Conservation (phyloP, 2,113 vertebrate genomes). For the Cyprinodon brontotheroides region DNA sequence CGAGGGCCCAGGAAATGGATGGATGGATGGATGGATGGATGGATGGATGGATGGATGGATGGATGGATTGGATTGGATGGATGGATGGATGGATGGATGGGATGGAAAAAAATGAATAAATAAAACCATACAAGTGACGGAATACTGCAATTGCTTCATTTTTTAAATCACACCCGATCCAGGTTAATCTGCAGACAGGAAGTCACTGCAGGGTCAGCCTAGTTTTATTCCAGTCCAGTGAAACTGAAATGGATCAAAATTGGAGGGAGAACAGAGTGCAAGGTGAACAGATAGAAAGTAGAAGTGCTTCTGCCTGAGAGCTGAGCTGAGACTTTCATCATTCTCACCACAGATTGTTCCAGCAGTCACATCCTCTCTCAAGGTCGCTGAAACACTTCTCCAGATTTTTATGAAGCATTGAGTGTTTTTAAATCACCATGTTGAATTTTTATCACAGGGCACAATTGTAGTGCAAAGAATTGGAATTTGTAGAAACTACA, state of each 20-base stretch:
- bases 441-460: background rate
- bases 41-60: no score
- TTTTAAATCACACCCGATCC: background rate
- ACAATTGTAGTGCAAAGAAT: background rate
- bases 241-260: conserved; percentile 11
- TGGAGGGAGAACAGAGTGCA: conserved; percentile 4
- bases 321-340: background rate
- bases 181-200: background rate
- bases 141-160: background rate
- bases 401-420: conserved; percentile 6
- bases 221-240: background rate
- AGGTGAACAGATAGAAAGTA: background rate
- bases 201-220: background rate
- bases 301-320: background rate
- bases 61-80: no score
- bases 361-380: conserved; percentile 4
- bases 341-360: background rate
- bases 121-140: background rate
- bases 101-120: background rate
- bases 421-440: background rate
- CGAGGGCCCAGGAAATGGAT: no score
- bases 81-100: no score
- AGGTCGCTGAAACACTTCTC: background rate
- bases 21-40: no score
- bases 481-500: background rate